Conservation (phyloP, 2,797 vertebrate species). For the Pseudomugil gertrudae region DNA sequence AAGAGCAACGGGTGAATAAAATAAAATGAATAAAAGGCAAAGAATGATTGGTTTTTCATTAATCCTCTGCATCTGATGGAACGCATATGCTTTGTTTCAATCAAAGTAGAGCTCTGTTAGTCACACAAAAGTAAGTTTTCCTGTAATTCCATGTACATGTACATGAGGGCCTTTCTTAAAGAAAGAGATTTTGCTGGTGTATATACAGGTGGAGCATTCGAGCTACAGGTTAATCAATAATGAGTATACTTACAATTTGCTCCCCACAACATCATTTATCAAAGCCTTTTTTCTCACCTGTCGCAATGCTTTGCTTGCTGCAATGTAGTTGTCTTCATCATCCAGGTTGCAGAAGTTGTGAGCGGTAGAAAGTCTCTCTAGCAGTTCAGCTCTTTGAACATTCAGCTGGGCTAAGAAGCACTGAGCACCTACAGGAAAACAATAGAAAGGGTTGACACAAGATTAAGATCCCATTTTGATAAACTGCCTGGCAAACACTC, state of each 20-base stretch:
- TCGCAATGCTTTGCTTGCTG: constrained; percentile 91
- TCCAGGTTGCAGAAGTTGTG: constrained; percentile 95
- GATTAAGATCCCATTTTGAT: background rate
- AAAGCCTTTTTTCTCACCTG: constrained; percentile 80
- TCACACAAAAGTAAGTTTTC: background rate
- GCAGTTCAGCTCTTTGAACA: constrained; percentile 90
- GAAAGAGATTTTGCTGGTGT: background rate
- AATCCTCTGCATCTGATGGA: background rate
- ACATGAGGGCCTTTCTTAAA: too few relatives aligned
- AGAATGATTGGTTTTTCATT: background rate
- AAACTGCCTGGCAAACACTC: too few relatives aligned
- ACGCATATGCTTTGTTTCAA: background rate
- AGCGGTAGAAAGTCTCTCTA: constrained; percentile 93
- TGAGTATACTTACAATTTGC: background rate
- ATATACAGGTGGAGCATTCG: background rate
- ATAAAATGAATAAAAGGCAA: background rate
- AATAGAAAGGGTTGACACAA: background rate
- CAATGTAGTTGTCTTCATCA: constrained; percentile 89
- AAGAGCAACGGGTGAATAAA: background rate
- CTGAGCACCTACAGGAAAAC: constrained; percentile 79
- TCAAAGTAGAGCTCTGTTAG: background rate
- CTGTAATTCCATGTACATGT: background rate
- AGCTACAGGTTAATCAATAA: background rate
- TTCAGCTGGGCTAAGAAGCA: constrained; percentile 93
- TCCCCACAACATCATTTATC: background rate